Evolutionary conservation across 1,140 invertebrate species (phyloP), one percentile per base, ranked within the genome.

Genomic region (Lethrus apterus): DNA sequence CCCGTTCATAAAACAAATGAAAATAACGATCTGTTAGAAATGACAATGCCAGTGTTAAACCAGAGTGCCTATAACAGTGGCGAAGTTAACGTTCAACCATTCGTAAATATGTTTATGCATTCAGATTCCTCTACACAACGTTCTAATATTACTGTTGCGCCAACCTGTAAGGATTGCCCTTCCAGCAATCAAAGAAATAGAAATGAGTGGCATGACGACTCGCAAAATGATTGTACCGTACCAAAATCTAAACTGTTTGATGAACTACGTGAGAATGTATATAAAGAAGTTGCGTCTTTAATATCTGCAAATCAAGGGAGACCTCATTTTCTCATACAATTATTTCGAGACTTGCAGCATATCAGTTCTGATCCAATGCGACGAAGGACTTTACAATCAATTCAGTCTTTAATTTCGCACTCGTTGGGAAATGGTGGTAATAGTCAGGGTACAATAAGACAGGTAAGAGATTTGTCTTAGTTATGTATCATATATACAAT

Each of bases 221-320:
- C 32, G 23, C 42, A 44, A 18, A 8, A 2, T 30, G 11, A 5
- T 4, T 11, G 19, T 15, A 44, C 4, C 8, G 15, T 2, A 4
- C 8, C 26, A 32, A 44, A 46, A 1, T 72, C 74, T 2, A 80
- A 80, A 60, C 68, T 79, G 17, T 79, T 79, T 60, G 78, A 80
- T 50, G 71, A 78, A 9, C 65, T 82, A 11, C 67, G 78, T 29
- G 79, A 81, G 56, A 78, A 79, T 60, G 76, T 84, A 2, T 83
- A 81, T 56, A 78, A 82, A 9, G 77, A 83, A 58, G 72, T 86
- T 1, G 78, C 77, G n/a, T 75, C 78, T 2, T 65, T 84, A 9
- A 79, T 86, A 19, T 75, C 76, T 1, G 79, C 77, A 1, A 84
- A 84, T 61, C 79, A 80, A 62, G 75, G 69, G 33, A 69, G 79